These are phyloP conservation scores for Pseudotriccus pelzelni DNA, from an alignment of 2,797 vertebrate species.

Conservation along the genomic window DNA sequence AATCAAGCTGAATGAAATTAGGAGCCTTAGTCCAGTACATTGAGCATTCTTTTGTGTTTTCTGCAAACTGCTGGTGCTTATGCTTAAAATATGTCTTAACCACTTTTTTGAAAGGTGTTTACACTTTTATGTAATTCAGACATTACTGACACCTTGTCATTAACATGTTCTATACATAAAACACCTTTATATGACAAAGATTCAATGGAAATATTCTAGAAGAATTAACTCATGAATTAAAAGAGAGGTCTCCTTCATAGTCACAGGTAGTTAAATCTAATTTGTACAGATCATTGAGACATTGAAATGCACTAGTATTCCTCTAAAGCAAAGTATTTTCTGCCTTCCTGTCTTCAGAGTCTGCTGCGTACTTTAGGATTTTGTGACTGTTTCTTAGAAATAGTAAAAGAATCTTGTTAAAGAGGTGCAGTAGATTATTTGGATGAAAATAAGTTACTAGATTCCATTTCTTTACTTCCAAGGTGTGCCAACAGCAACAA, in stretches of 20 bases:
- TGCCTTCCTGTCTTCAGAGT: not conserved
- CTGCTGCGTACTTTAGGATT: not conserved
- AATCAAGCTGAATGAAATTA: not conserved
- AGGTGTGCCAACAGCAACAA: not conserved
- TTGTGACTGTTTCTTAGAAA: slow-evolving; percentile 29
- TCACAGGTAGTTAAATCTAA: not conserved
- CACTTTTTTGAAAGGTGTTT: not conserved
- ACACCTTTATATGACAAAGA: not conserved
- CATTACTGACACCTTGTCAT: not conserved
- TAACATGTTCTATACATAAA: not conserved
- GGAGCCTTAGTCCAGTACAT: not conserved
- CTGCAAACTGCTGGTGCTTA: not conserved
- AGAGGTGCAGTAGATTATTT: not conserved
- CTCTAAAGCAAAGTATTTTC: not conserved
- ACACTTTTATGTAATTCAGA: not conserved
- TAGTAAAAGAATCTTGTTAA: not conserved
- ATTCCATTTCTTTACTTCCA: not conserved
- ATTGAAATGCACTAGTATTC: not conserved
- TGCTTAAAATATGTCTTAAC: not conserved
- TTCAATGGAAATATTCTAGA: not conserved
- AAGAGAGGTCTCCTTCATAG: not conserved
- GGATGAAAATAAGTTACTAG: not conserved
- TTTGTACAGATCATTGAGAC: not conserved
- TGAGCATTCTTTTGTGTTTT: not conserved
- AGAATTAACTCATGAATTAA: not conserved